Conservation (phyloP, 64 coral and sea anemone genomes). For the Actinia equina region DNA sequence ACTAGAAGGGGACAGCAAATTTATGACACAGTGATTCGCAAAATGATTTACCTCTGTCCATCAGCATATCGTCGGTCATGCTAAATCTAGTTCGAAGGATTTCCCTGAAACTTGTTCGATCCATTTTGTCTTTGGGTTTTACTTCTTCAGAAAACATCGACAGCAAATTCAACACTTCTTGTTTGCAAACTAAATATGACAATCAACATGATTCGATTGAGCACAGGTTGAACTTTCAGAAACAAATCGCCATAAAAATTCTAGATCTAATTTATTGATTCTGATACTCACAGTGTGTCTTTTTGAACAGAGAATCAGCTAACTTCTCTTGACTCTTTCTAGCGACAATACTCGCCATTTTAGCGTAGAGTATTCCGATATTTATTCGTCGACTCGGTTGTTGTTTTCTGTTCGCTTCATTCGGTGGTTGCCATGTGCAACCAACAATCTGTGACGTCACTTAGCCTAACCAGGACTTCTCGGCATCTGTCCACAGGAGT, state of each 20-base stretch:
- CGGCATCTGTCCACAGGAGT: background rate
- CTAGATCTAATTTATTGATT: background rate
- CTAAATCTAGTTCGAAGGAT: constrained; percentile 88
- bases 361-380: background rate
- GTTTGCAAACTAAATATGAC: constrained; percentile 57
- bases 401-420: constrained; percentile 1
- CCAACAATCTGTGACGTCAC: constrained; percentile 12
- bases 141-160: constrained; percentile 72
- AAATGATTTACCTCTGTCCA: constrained; percentile 87
- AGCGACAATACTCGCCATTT: constrained; percentile 67
- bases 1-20: too few relatives aligned
- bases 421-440: constrained; percentile 46
- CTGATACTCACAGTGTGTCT: constrained; percentile 88
- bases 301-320: constrained; percentile 71
- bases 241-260: background rate
- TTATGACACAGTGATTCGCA: too few relatives aligned
- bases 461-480: background rate
- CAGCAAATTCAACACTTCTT: constrained; percentile 82
- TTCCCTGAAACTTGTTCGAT: constrained; percentile 90
- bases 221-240: background rate
- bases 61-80: constrained; percentile 95
- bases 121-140: constrained; percentile 79
- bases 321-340: constrained; percentile 82
- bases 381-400: background rate
- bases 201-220: background rate